Evolutionary conservation across 2,888 invertebrate species (phyloP).

Genomic region (Sceliomorpha sp.): DNA sequence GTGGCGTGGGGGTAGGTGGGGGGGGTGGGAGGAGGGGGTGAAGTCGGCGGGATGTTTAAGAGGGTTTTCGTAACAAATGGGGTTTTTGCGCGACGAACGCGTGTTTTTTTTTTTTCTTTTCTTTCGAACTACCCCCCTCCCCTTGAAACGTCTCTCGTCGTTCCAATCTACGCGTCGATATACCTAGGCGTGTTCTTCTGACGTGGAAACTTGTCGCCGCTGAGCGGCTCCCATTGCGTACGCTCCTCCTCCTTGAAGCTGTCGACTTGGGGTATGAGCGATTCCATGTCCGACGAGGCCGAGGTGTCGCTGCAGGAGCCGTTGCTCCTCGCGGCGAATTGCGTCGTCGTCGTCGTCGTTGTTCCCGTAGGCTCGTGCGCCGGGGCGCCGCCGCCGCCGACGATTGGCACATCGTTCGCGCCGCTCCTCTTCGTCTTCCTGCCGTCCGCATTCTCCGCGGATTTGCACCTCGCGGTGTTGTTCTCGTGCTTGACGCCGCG

Average conservation of each 20-base stretch:
- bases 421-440: constrained; percentile 63
- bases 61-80: no score
- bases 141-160: no score
- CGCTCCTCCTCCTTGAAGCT: constrained; percentile 81
- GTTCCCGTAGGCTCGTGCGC: constrained; percentile 72
- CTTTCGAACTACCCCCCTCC: no score
- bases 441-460: constrained; percentile 66
- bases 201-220: constrained; percentile 77
- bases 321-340: constrained; percentile 82
- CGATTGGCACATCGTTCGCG: constrained; percentile 66
- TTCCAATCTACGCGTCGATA: no score
- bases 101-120: no score
- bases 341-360: no score
- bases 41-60: no score
- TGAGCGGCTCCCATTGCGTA: constrained; percentile 82
- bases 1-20: no score
- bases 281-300: constrained; percentile 79
- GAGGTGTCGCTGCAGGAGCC: constrained; percentile 82
- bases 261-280: constrained; percentile 75
- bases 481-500: constrained; percentile 44
- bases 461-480: constrained; percentile 61
- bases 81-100: no score
- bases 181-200: constrained; percentile 79
- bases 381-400: constrained; percentile 78
- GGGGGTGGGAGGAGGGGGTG: no score